These are phyloP conservation scores for Nyctereutes procyonoides DNA, from an alignment of 2,113 vertebrate species.

Conservation along the genomic window DNA sequence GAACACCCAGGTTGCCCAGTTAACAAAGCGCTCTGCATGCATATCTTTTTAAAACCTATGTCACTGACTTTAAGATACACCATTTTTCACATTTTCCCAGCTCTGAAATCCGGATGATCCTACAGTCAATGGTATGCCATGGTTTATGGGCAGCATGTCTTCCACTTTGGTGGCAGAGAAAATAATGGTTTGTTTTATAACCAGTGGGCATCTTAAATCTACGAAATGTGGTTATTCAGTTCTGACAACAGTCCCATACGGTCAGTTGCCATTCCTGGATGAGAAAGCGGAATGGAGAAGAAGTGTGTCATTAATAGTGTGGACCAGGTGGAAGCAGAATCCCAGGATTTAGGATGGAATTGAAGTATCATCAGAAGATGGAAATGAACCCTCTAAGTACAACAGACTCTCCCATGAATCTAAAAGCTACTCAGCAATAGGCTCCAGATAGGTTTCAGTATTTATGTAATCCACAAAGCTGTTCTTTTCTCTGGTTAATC, in stretches of 20 bases:
- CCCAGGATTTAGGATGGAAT: not conserved
- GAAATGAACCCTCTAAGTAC: not conserved
- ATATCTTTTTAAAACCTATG: not conserved
- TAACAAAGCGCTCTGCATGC: not conserved
- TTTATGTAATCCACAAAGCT: not conserved
- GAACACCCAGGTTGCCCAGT: not conserved
- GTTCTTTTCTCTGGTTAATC: not conserved
- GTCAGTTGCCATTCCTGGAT: too few relatives aligned
- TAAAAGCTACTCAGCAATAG: accelerated
- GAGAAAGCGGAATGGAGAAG: not conserved
- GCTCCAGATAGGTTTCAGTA: accelerated
- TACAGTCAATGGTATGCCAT: accelerated
- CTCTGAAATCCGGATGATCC: not conserved
- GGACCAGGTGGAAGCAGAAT: accelerated
- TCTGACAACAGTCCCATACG: accelerated
- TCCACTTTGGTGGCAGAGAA: not conserved
- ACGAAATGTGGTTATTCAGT: accelerated
- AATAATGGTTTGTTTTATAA: not conserved
- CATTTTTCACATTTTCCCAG: not conserved
- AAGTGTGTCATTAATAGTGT: accelerated
- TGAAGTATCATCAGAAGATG: not conserved
- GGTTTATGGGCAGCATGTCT: accelerated
- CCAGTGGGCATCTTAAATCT: not conserved
- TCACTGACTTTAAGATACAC: not conserved
- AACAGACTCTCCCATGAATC: accelerated